Base-by-base conservation (phyloP, 2,113 vertebrate species). In the Sterna hirundo region DNA sequence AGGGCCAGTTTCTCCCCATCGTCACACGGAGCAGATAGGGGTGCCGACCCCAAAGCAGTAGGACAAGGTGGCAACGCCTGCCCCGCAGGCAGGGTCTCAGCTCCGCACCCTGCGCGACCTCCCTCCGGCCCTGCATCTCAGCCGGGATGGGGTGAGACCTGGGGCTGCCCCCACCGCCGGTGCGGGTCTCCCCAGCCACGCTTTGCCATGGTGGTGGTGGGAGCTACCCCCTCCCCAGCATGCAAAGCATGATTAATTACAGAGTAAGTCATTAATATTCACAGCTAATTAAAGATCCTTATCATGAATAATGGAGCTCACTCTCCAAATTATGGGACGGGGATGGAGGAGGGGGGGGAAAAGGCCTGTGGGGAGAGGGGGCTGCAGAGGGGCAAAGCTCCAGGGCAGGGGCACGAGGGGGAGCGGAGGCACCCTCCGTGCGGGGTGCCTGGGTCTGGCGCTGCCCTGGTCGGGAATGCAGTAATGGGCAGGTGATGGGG, bases 251-350 rank as follows among this genome's bases (percentile, higher is more conserved):
- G 95, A 97, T 97, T 97, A 97, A 97, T 97, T 97, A 97, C 92
- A 64, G 83, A 88, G 76, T 88, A 97, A 97, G 58, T 96, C 71
- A 96, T 97, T 97, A 97, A 97, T 97, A 97, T 97, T 97, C 97
- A 97, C 94, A 95, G 94, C 95, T 97, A 97, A 97, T 97, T 97
- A 97, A 97, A 97, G 94, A 97, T 97, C 90, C 54, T 97, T 97
- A 97, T 97, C 71, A 87, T 97, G 92, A 95, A 94, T 96, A 96
- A 97, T 95, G 89, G 64, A 49, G 83, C 90, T 96, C 80, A 77
- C 69, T 92, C 83, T 96, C 71, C 86, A 94, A 94, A 93, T 96
- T 92, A 86, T 32, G 79, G 92, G 92, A 90, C 58, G 68, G 68
- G 77, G 77, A 80, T 94, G 85, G 90, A 74, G 46, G 74, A 62